These are phyloP conservation scores for Rana temporaria DNA, from an alignment of 2,113 vertebrate genomes.

Conservation along the genomic window DNA sequence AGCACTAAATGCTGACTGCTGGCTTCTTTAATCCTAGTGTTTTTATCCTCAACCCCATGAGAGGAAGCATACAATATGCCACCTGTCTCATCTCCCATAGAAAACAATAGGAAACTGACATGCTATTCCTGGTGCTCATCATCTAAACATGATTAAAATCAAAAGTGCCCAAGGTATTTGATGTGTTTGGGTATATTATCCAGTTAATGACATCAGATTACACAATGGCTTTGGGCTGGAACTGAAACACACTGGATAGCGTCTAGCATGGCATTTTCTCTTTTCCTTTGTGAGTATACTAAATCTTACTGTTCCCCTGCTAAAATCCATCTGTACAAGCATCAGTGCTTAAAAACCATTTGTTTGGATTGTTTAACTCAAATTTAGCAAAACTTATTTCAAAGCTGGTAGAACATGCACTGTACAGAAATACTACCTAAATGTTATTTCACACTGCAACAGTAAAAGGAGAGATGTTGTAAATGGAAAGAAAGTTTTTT, in stretches of 20 bases:
- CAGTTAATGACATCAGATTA: conserved; percentile 10
- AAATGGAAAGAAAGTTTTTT: no score
- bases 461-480: no score
- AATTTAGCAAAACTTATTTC: no score
- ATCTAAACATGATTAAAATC: conserved; percentile 19
- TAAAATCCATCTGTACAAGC: neutral
- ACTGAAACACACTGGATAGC: neutral
- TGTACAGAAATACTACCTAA: no score
- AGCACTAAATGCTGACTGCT: conserved; percentile 32
- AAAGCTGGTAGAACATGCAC: no score
- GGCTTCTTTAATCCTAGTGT: conserved; percentile 33
- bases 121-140: conserved; percentile 28
- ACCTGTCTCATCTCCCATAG: conserved; percentile 21
- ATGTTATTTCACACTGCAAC: no score
- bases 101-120: conserved; percentile 14
- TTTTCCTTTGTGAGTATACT: neutral
- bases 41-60: conserved; percentile 19
- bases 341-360: neutral
- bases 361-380: neutral
- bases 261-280: neutral
- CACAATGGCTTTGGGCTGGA: neutral
- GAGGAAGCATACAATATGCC: conserved; percentile 22
- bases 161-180: conserved; percentile 12
- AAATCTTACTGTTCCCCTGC: neutral
- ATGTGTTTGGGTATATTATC: conserved; percentile 19